phyloP scores from a whole-genome alignment of 2,888 invertebrate species.

The Gortyna flavago region DNA sequence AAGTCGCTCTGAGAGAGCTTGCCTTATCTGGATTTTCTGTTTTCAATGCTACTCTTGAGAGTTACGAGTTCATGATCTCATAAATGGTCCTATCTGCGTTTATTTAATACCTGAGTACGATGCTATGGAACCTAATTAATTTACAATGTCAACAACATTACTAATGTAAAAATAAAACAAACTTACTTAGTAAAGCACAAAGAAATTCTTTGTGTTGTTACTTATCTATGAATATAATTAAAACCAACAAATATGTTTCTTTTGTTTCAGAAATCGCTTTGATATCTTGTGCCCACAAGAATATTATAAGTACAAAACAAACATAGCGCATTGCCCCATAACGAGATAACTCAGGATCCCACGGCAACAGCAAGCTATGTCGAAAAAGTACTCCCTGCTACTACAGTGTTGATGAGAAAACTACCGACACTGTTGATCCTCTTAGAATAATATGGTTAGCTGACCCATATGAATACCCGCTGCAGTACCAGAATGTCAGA shows the following conservation, averaged over 20 bases:
- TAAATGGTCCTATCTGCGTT: slow-evolving; percentile 33
- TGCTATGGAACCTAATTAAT: slow-evolving; percentile 45
- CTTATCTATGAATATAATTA: slow-evolving; percentile 73
- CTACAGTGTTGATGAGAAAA: slow-evolving; percentile 71
- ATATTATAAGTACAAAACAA: slow-evolving; percentile 85
- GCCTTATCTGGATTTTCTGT: slow-evolving; percentile 76
- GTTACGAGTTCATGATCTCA: slow-evolving; percentile 57
- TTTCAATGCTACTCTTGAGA: slow-evolving; percentile 60
- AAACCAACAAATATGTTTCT: slow-evolving; percentile 70
- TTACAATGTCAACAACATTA: slow-evolving; percentile 54
- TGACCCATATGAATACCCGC: slow-evolving; percentile 75
- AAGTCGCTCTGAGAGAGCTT: slow-evolving; percentile 68
- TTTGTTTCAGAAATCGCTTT: slow-evolving; percentile 88
- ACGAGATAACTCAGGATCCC: slow-evolving; percentile 84
- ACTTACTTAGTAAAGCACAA: slow-evolving; percentile 19
- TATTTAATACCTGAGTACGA: slow-evolving; percentile 41
- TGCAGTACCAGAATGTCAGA: slow-evolving; percentile 64
- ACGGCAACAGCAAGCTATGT: slow-evolving; percentile 85
- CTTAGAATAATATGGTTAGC: slow-evolving; percentile 80
- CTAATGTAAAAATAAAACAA: slow-evolving; percentile 52
- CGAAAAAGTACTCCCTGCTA: slow-evolving; percentile 75
- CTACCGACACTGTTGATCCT: slow-evolving; percentile 57
- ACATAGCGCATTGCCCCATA: slow-evolving; percentile 83
- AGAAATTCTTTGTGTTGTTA: slow-evolving; percentile 64
- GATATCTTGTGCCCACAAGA: slow-evolving; percentile 87